Evolutionary conservation across 1,140 invertebrate species (phyloP), one percentile per base, ranked within the genome.

Genomic region (Leptestheria dahalacensis): DNA sequence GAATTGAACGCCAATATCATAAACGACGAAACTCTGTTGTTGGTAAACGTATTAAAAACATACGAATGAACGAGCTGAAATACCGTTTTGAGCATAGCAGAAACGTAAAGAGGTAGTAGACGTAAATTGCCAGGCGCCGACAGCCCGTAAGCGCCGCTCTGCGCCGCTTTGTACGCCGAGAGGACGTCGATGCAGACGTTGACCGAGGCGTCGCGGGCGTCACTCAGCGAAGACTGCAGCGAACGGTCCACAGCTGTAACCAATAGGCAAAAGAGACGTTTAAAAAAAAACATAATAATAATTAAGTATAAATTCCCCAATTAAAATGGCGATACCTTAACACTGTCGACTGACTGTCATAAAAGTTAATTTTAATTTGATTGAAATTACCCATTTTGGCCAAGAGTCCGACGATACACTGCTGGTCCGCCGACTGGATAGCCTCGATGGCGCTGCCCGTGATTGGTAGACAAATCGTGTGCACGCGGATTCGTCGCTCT

Each of bases 401-500:
- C 23, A 98, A 75, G 50, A 99, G 72, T 47, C 89, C 89, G 46
- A 94, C 77, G 62, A 99, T 93, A 54, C 90, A 90, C 69, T 97
- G 86, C 67, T 96, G 87, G 73, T 99, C 95, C n/a, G 94, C 95
- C 11, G 84, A 80, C 67, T 88, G 80, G 65, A 96, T 78, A 15
- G 99, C 78, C 65, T 97, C 93, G 2, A 81, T 77, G 47, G 97
- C 68, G 66, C 82, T 91, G 23, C 79, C 79, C 0, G 85, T 85
- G 3, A 97, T 84, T 18, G 96, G 96, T 60, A 99, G 69, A 72
- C 93, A 95, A 21, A 99, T 69, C 0, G 95, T 99, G 71, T 99
- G 96, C 3, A 99, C 96, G 63, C 97, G 79, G 67, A 99, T 99
- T 63, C 95, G 78, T 62, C 97, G 78, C 75, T 99, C 96, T 46